Percentiles rank a stretch among this genome's conserved stretches.
Conservation (phyloP, 2,113 vertebrate genomes). For the Strix aluco region DNA sequence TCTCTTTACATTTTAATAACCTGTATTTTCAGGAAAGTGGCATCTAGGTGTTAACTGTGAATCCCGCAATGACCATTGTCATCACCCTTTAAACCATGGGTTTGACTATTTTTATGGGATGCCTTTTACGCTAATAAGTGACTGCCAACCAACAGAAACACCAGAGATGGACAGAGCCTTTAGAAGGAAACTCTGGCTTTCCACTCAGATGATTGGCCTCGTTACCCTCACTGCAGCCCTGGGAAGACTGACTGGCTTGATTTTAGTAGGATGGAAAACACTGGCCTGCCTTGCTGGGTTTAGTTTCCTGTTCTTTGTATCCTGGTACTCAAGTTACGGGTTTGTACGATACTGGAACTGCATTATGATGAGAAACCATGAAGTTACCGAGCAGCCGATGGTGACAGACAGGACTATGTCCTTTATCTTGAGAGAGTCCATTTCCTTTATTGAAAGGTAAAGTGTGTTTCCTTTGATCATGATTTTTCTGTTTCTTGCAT, state of each 20-base stretch:
- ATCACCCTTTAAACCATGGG: slow-evolving; percentile 89
- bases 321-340: slow-evolving; percentile 73
- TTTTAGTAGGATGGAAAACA: slow-evolving; percentile 38
- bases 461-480: neutral
- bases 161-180: slow-evolving; percentile 66
- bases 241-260: slow-evolving; percentile 52
- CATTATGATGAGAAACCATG: slow-evolving; percentile 87
- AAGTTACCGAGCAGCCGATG: slow-evolving; percentile 89
- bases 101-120: slow-evolving; percentile 90
- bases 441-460: slow-evolving; percentile 84
- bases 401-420: slow-evolving; percentile 58
- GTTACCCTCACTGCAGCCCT: slow-evolving; percentile 69
- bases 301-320: slow-evolving; percentile 19
- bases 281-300: slow-evolving; percentile 23
- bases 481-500: neutral
- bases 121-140: slow-evolving; percentile 82
- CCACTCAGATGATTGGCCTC: slow-evolving; percentile 53
- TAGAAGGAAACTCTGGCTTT: slow-evolving; percentile 52
- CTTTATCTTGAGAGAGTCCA: slow-evolving; percentile 78
- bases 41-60: slow-evolving; percentile 90
- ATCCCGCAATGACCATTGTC: slow-evolving; percentile 81
- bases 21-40: slow-evolving; percentile 87
- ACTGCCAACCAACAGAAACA: slow-evolving; percentile 75
- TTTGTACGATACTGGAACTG: slow-evolving; percentile 85
- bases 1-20: neutral